phyloP scores from a whole-genome alignment of 1,140 invertebrate genomes.

The Apocrypta bakeri region DNA sequence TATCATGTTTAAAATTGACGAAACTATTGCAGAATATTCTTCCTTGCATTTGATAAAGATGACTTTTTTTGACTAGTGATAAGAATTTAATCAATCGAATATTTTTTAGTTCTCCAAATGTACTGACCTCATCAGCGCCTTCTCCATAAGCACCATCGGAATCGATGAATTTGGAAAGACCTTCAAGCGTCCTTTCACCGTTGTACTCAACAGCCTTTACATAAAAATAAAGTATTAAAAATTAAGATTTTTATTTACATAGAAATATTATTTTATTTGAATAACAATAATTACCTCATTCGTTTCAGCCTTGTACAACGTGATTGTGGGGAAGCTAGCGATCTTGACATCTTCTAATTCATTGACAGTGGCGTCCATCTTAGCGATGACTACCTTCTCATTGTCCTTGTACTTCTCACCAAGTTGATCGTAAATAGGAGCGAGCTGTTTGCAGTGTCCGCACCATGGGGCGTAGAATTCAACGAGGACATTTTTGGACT shows the following conservation, averaged over 20 bases:
- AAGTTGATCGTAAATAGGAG: slow-evolving; percentile 94
- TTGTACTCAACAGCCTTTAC: slow-evolving; percentile 91
- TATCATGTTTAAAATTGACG: background rate
- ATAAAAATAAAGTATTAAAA: slow-evolving; percentile 48
- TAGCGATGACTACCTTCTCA: slow-evolving; percentile 93
- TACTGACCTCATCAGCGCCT: slow-evolving; percentile 78
- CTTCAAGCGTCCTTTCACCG: slow-evolving; percentile 96
- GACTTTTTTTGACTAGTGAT: background rate
- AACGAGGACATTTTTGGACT: slow-evolving; percentile 94
- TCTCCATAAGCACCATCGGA: slow-evolving; percentile 81
- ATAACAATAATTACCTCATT: slow-evolving; percentile 82
- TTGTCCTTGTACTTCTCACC: slow-evolving; percentile 91
- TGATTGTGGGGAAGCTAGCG: slow-evolving; percentile 97
- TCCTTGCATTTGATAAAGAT: background rate
- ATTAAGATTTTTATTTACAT: background rate
- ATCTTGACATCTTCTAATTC: slow-evolving; percentile 97
- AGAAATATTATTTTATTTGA: slow-evolving; percentile 23
- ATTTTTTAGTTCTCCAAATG: background rate
- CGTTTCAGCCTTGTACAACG: slow-evolving; percentile 93
- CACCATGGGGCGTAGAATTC: slow-evolving; percentile 99
- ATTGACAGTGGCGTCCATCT: slow-evolving; percentile 98
- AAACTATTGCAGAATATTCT: background rate
- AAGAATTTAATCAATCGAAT: background rate
- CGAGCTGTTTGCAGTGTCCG: slow-evolving; percentile 97
- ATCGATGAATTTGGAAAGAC: slow-evolving; percentile 94